Evolutionary conservation across 2,113 vertebrate species (phyloP).

Genomic region (Pterocles gutturalis): DNA sequence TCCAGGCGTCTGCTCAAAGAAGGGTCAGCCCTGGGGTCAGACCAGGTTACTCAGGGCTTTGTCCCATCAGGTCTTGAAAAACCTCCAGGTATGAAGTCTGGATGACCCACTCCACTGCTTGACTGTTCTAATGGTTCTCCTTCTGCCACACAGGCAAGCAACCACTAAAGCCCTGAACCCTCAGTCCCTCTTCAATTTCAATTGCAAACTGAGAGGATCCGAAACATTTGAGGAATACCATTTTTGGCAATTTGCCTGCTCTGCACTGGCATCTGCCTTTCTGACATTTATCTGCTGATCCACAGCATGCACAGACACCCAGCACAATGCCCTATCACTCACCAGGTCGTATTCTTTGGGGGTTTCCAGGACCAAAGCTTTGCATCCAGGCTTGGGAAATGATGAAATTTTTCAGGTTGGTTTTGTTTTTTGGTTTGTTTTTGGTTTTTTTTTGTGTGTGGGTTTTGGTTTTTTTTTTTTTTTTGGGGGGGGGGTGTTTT

Average conservation of each 20-base stretch:
- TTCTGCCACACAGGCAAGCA: not conserved
- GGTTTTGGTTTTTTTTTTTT: too few relatives aligned
- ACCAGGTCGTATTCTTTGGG: slow-evolving; percentile 84
- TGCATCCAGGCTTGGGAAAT: too few relatives aligned
- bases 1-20: not conserved
- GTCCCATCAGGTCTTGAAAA: not conserved
- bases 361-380: slow-evolving; percentile 82
- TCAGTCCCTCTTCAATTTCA: not conserved
- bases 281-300: not conserved
- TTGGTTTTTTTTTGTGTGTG: too few relatives aligned
- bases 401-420: too few relatives aligned
- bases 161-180: accelerated
- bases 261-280: not conserved
- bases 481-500: too few relatives aligned
- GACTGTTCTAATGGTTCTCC: not conserved
- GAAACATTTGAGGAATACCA: not conserved
- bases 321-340: not conserved
- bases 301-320: not conserved
- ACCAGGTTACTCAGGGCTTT: not conserved
- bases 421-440: too few relatives aligned
- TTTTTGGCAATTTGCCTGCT: not conserved
- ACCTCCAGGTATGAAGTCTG: not conserved
- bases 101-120: not conserved
- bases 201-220: not conserved
- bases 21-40: not conserved